Evolutionary conservation across 2,113 vertebrate species (phyloP), one percentile per base, ranked within the genome.

Genomic region (Hippocampus barbouri): DNA sequence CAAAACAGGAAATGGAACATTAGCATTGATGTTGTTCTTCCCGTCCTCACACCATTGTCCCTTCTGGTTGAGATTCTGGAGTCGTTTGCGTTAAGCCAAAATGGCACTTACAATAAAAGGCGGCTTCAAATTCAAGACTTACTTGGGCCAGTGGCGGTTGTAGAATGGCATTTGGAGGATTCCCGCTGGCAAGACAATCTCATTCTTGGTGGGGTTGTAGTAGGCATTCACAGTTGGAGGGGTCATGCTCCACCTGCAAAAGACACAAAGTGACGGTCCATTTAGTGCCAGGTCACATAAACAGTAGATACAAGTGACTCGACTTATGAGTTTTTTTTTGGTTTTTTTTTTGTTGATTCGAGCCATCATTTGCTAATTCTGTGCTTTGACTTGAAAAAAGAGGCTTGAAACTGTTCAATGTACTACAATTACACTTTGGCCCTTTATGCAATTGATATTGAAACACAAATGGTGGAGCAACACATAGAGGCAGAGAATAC

Each of bases 131-230:
- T 10, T n/a, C 53, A 34, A 12, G 66, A 79, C 92, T 65, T 94
- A 99, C 97, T 95, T 98, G 23, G 96, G 96, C 60, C 93, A 96
- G 0, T 92, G 90, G 8, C 83, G 94, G 63, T 93, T 95, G 64
- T 97, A 99, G 86, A 98, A 99, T 0, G 97, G 96, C 5, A 95
- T 92, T 87, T 98, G 97, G 51, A 98, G 94, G 69, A 98, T 98
- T 30, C 97, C 97, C 0, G 96, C 97, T 0, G 97, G 97, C 76
- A 98, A 94, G 66, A 99, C 96, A 0, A 99, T 98, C 92, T 98
- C 96, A 0, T 99, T 99, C 91, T 98, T 98, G 75, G 96, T 98
- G 18, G 97, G 97, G 2, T 96, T 98, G 83, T 99, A 99, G 89
- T 99, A 99, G 0, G 97, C 97, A 0, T 98, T 98, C 79, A 97